Evolutionary conservation across 2,113 vertebrate species (phyloP), one percentile per base, ranked within the genome.

Genomic region (Crotalus helleri): DNA sequence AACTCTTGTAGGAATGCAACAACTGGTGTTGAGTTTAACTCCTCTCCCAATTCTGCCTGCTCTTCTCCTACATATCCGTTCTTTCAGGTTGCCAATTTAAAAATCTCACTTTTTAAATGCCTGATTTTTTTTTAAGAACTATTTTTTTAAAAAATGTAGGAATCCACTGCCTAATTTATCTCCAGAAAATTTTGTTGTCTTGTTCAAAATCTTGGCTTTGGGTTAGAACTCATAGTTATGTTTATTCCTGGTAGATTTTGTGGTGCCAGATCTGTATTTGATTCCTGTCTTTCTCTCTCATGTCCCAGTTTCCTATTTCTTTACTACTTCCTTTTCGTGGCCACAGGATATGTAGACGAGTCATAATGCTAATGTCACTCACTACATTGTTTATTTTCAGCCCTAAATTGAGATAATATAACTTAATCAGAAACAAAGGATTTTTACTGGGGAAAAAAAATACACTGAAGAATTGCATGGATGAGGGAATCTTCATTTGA

Each of bases 401-500:
- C 61, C 85, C 85, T 39, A n/a, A 5, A 24, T 24, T 8, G 24
- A 89, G 9, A 24, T 74, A 81, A 46, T n/a, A 17, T 74, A 51
- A 13, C 6, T n/a, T 24, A 92, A 24, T 49, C 24, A 85, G 33
- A 87, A 44, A 59, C 10, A 54, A 7, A 61, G 49, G 0, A 51
- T 89, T 44, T 61, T 23, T 5, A 54, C 54, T 15, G 26, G 5
- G 11, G 3, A 0, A 59, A 51, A 87, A 87, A 54, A 81, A 81
- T 21, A 64, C 5, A 39, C 86, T 81, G 57, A 49, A 21, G 88
- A 92, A 94, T 3, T 93, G 93, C 92, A 95, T 87, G 89, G 1
- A 69, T 13, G 11, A 89, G 69, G 15, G 8, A 26, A 3, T 24
- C 91, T 93, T 93, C 49, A 3, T 61, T 94, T 57, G 89, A 46